Conservation (phyloP, 2,797 vertebrate genomes). For the Spea hammondii region DNA sequence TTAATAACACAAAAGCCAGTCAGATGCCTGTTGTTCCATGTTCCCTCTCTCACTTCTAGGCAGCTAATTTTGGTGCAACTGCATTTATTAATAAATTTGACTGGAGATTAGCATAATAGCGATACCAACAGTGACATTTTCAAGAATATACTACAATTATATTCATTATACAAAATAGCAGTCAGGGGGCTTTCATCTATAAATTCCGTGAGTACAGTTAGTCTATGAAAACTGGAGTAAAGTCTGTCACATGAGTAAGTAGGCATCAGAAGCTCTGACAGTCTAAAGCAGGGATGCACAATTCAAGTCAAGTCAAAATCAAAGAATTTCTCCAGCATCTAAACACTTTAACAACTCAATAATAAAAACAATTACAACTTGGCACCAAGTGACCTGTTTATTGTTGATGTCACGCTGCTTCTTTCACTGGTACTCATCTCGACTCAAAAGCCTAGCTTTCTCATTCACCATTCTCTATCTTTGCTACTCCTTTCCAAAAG, state of each 20-base stretch:
- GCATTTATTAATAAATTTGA: constrained; percentile 21
- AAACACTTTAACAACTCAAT: too few species aligned
- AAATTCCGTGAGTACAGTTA: constrained; percentile 11
- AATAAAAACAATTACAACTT: too few species aligned
- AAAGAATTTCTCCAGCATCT: too few species aligned
- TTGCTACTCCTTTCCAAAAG: too few species aligned
- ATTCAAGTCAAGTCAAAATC: too few species aligned
- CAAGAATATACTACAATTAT: constrained; percentile 14
- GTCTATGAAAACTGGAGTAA: background rate
- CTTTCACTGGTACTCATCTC: too few species aligned
- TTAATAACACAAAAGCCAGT: background rate
- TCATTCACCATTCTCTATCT: too few species aligned
- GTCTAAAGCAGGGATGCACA: background rate
- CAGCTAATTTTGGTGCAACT: background rate
- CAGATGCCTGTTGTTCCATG: background rate
- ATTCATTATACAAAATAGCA: constrained; percentile 24
- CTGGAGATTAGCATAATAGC: constrained; percentile 17
- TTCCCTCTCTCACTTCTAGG: background rate
- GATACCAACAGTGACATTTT: constrained; percentile 24
- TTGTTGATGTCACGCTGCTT: too few species aligned
- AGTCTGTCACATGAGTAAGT: background rate
- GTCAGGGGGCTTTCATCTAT: background rate
- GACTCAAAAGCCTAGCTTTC: too few species aligned
- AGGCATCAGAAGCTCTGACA: background rate
- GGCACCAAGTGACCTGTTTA: too few species aligned